These are phyloP conservation scores for Entomobrya multifasciata DNA, from an alignment of 2,888 invertebrate genomes.

Conservation along the genomic window DNA sequence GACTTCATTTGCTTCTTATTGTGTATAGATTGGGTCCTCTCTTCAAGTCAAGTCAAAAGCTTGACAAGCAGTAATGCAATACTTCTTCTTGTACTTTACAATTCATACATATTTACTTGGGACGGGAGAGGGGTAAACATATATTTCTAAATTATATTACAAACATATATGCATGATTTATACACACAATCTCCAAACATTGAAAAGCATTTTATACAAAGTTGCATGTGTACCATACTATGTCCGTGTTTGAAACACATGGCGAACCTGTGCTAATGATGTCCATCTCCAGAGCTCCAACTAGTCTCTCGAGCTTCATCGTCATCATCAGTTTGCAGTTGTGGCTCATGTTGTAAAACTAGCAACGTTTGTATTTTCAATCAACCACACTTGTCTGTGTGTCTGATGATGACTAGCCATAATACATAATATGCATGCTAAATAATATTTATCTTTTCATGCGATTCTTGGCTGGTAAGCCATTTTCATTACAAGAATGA, in stretches of 20 bases:
- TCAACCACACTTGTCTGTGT: slow-evolving; percentile 12
- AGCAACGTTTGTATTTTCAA: slow-evolving; percentile 7
- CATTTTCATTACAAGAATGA: no score
- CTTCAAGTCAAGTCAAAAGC: slow-evolving; percentile 57
- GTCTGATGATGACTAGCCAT: neutral
- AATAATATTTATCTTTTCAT: slow-evolving; percentile 30
- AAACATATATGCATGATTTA: neutral
- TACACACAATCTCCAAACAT: neutral
- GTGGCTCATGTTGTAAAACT: neutral
- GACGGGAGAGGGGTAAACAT: no score
- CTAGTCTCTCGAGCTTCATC: neutral
- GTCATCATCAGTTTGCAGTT: no score
- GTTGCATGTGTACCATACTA: no score
- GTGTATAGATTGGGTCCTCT: slow-evolving; percentile 70
- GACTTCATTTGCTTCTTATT: slow-evolving; percentile 80
- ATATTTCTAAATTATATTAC: no score
- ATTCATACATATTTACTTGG: slow-evolving; percentile 8
- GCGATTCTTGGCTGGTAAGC: no score
- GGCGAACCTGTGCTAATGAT: slow-evolving; percentile 17
- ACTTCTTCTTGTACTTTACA: slow-evolving; percentile 36
- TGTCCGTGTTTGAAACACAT: neutral
- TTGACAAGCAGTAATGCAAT: slow-evolving; percentile 54
- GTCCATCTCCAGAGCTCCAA: slow-evolving; percentile 41
- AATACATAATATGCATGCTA: no score
- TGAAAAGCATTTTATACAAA: no score